Conservation (phyloP, 2,113 vertebrate species). For the Parus major region DNA sequence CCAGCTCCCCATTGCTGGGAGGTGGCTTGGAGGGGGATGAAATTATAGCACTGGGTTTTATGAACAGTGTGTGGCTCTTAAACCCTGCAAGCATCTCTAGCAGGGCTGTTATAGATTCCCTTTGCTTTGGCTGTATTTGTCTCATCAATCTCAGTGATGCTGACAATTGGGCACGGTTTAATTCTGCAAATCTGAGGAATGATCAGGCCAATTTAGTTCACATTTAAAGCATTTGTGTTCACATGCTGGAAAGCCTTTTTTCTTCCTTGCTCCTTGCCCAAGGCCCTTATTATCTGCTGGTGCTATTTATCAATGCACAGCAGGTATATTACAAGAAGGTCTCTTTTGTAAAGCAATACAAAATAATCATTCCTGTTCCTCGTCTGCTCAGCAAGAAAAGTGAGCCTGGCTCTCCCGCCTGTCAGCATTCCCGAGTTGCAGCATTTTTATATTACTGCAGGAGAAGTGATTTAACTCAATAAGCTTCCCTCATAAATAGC, state of each 20-base stretch:
- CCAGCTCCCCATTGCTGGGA: not conserved
- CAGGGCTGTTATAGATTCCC: not conserved
- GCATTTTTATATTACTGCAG: not conserved
- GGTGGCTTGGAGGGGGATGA: rapidly evolving
- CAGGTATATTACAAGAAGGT: slow-evolving; percentile 44
- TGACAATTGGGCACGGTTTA: slow-evolving; percentile 46
- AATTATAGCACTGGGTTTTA: not conserved
- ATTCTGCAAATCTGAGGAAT: slow-evolving; percentile 57
- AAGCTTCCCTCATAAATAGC: not conserved
- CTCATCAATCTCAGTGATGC: slow-evolving; percentile 33
- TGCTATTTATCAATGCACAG: slow-evolving; percentile 41
- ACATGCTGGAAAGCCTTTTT: slow-evolving; percentile 9
- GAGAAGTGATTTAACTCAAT: slow-evolving; percentile 48
- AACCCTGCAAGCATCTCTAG: not conserved
- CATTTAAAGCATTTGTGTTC: slow-evolving; percentile 57
- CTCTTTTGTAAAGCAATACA: not conserved
- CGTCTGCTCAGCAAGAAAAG: slow-evolving; percentile 32
- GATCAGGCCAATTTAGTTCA: slow-evolving; percentile 56
- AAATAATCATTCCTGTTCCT: slow-evolving; percentile 25
- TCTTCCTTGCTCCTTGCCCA: slow-evolving; percentile 6
- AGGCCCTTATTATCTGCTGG: slow-evolving; percentile 39
- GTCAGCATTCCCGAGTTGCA: not conserved
- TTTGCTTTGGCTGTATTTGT: not conserved
- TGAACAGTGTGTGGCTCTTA: not conserved
- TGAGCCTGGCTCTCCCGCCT: not conserved